Conservation (phyloP, 2,113 vertebrate species). For the Peromyscus leucopus region DNA sequence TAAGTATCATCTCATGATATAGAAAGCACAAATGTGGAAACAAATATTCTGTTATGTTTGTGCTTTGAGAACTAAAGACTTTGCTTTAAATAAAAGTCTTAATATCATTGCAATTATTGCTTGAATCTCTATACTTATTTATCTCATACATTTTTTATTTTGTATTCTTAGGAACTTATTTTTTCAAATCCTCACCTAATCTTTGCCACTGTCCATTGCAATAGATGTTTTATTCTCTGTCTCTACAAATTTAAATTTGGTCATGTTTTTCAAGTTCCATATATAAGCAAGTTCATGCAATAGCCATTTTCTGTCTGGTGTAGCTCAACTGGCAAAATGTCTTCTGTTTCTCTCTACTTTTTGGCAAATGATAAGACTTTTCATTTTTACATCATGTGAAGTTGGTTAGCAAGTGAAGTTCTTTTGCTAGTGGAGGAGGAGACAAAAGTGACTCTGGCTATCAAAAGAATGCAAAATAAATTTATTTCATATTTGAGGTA, state of each 20-base stretch:
- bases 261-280: background rate
- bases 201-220: too few species aligned
- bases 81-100: background rate
- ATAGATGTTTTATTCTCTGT: background rate
- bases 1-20: background rate
- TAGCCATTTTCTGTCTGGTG: background rate
- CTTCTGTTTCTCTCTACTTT: background rate
- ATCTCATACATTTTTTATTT: background rate
- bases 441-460: background rate
- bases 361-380: background rate
- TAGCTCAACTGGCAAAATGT: background rate
- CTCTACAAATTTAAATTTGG: background rate
- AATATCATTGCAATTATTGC: background rate
- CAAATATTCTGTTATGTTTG: background rate
- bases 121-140: background rate
- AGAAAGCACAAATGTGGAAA: background rate
- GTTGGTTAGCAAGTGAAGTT: background rate
- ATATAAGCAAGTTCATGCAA: background rate
- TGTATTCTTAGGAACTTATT: background rate
- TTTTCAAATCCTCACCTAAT: background rate
- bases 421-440: background rate
- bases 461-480: background rate
- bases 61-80: background rate
- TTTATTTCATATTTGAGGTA: background rate
- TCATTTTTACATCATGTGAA: background rate